Evolutionary conservation across 2,888 invertebrate genomes (phyloP).

Genomic region (Mythimna loreyi): DNA sequence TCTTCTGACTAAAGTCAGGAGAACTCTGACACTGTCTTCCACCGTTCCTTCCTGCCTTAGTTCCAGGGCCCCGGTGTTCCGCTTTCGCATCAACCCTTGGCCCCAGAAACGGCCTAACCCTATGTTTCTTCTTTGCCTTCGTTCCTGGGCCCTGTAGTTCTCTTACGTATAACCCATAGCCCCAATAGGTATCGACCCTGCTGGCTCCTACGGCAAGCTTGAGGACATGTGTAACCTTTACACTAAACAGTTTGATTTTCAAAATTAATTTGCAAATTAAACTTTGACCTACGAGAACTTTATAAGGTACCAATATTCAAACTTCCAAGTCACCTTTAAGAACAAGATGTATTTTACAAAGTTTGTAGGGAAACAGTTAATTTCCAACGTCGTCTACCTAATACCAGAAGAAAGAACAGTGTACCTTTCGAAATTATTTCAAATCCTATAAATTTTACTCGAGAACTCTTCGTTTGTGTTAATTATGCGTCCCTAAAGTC

Average conservation of each 20-base stretch:
- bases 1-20: too few relatives aligned
- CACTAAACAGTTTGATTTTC: not conserved
- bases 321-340: constrained; percentile 13
- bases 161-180: too few relatives aligned
- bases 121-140: too few relatives aligned
- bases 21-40: too few relatives aligned
- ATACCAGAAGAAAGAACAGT: constrained; percentile 26
- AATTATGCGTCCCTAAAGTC: constrained; percentile 41
- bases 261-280: constrained; percentile 4
- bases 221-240: not conserved
- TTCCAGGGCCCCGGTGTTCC: too few relatives aligned
- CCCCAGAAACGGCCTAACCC: too few relatives aligned
- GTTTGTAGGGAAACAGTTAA: constrained; percentile 9
- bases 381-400: constrained; percentile 21
- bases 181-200: too few relatives aligned
- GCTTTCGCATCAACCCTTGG: too few relatives aligned
- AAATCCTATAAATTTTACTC: constrained; percentile 47
- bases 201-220: too few relatives aligned
- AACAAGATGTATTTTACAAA: constrained; percentile 22
- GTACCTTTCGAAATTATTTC: constrained; percentile 42
- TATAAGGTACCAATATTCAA: not conserved
- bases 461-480: constrained; percentile 41
- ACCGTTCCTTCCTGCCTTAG: too few relatives aligned
- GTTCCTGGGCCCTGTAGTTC: too few relatives aligned
- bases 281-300: not conserved